Percentiles rank a stretch among this genome's conserved stretches.
These are phyloP conservation scores for Drepana arcuata DNA, from an alignment of 1,140 invertebrate genomes.

Conservation along the genomic window DNA sequence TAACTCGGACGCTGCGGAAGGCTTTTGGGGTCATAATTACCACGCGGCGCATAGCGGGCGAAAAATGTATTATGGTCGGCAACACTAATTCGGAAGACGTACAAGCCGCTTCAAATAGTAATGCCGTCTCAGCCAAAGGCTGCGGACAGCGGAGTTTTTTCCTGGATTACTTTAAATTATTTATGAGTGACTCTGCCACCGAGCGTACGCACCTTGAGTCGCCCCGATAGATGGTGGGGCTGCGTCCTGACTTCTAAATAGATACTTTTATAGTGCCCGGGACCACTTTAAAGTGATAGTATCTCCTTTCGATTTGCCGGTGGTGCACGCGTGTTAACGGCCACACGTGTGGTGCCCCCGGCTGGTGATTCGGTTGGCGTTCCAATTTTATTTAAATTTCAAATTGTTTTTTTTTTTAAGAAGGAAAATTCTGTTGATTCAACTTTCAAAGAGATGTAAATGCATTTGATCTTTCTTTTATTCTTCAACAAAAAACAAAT, in stretches of 20 bases:
- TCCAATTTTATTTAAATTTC: too few relatives aligned
- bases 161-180: conserved; percentile 65
- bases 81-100: conserved; percentile 45
- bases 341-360: too few relatives aligned
- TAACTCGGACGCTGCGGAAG: too few relatives aligned
- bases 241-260: conserved; percentile 52
- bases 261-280: conserved; percentile 37
- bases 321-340: conserved; percentile 32
- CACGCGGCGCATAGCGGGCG: too few relatives aligned
- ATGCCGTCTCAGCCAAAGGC: conserved; percentile 38
- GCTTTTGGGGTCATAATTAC: too few relatives aligned
- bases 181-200: conserved; percentile 62
- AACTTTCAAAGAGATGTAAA: too few relatives aligned
- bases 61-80: conserved; percentile 7
- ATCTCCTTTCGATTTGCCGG: conserved; percentile 47
- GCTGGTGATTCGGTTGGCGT: too few relatives aligned
- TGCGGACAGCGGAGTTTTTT: conserved; percentile 52
- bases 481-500: too few relatives aligned
- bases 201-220: conserved; percentile 26
- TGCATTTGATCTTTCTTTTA: too few relatives aligned
- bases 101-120: conserved; percentile 52
- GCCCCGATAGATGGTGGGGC: conserved; percentile 30
- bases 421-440: too few relatives aligned
- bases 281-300: conserved; percentile 56
- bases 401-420: too few relatives aligned